These are phyloP conservation scores for Eumerus sabulonum DNA, from an alignment of 2,888 invertebrate species.

Conservation along the genomic window DNA sequence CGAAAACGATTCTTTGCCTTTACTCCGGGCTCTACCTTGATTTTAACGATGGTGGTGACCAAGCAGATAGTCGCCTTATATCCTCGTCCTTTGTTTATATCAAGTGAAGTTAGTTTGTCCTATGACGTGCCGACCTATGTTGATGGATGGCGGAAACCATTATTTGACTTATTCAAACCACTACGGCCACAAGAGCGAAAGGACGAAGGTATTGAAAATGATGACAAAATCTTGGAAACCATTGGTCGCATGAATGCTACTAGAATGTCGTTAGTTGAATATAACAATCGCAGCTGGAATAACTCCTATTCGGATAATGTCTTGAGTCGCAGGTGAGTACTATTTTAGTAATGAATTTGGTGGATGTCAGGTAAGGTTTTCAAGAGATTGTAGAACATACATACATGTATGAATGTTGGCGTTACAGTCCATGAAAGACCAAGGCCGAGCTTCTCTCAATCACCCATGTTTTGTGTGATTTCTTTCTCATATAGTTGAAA, in stretches of 20 bases:
- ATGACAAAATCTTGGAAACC: conserved; percentile 19
- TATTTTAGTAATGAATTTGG: no score
- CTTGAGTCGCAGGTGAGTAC: no score
- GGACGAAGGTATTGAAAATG: not conserved
- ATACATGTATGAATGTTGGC: no score
- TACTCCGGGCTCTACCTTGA: conserved; percentile 25
- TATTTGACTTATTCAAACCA: not conserved
- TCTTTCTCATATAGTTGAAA: no score
- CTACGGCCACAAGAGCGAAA: not conserved
- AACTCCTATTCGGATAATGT: no score
- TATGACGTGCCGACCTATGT: conserved; percentile 43
- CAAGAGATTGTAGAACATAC: no score
- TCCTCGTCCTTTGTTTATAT: conserved; percentile 31
- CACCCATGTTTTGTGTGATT: no score
- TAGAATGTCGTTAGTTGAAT: conserved; percentile 26
- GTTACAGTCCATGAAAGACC: no score
- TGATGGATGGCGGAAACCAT: conserved; percentile 51
- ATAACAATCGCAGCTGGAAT: conserved; percentile 1
- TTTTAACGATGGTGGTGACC: conserved; percentile 30
- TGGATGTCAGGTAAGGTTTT: no score
- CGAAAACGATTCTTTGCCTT: conserved; percentile 51
- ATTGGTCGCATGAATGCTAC: conserved; percentile 43
- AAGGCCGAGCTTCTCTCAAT: no score
- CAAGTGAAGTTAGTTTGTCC: conserved; percentile 48
- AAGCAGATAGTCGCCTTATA: not conserved